Evolutionary conservation across 1,140 invertebrate genomes (phyloP), one percentile per base, ranked within the genome.

Genomic region (Brevipalpus yothersi): DNA sequence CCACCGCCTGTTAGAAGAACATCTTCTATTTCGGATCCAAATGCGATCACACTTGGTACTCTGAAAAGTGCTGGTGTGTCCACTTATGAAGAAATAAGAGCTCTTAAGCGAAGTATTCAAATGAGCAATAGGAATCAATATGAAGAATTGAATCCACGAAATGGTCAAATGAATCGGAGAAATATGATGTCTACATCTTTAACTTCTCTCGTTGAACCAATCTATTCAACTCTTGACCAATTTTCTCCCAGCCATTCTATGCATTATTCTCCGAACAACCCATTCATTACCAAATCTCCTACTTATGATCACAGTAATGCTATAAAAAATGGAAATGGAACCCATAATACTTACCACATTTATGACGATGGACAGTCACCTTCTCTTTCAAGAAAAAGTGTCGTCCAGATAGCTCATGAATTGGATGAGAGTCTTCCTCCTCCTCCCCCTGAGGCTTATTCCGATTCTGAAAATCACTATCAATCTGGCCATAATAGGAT

Each of bases 41-140:
- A 63, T 60, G 62, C 62, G 13, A 61, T 63, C n/a, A 63, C 62
- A 8, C 47, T 61, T 12, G 56, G 59, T 10, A 62, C 61, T 9
- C 47, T 62, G 13, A 56, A 47, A 47, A 63, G 40, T 58, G 55
- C 55, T 7, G 59, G 54, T 1, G n/a, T 58, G 2, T 62, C 41
- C 23, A 54, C 62, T 41, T 61, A 61, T 42, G 59, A 58, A 41
- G 55, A 63, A 9, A 58, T 61, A 5, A 53, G 39, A 51, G 60
- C 53, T 2, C 17, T 60, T 12, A 43, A 15, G 15, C 11, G 41
- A 42, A 58, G 21, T 58, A 12, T 12, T 49, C 58, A 51, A 54
- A 53, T 42, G 23, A 13, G 53, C 39, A 11, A 12, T 11, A 12
- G 11, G 7, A 39, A 21, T 12, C 23, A 21, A 31, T 39, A 55